Base-by-base conservation (phyloP, 2,113 vertebrate species). In the Brachionichthys hirsutus region DNA sequence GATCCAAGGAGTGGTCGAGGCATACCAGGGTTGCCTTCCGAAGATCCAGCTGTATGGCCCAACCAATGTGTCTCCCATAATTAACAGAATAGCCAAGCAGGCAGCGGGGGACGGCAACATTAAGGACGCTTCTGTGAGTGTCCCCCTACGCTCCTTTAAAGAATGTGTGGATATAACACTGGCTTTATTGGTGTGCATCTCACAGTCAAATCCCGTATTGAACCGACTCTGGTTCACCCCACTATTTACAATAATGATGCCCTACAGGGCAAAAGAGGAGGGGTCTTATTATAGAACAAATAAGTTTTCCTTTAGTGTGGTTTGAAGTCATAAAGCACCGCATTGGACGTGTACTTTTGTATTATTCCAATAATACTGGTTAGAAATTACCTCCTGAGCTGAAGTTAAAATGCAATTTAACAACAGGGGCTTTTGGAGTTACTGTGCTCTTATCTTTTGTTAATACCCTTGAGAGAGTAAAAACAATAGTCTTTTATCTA, bases 11-110 rank as follows among this genome's bases (percentile, higher is more conserved):
- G 94, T 98, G 17, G 97, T 98, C 57, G 95, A 99, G 72, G 95
- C 96, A 17, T 98, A 98, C 82, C 95, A 94, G 89, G 97, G 87
- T 89, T 97, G 97, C 84, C 92, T 98, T 77, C 97, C 96, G 70
- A 94, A 94, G 87, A 95, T 99, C 85, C 96, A 98, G 77, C 89
- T 99, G 56, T 98, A 96, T 0, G 95, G 97, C 35, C 97, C 97
- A 43, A 98, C 95, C 85, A 98, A 97, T 0, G 94, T 98, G 84
- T 93, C 95, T 0, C 96, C 97, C 64, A 93, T 99, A 87, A 97
- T 98, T 91, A 92, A 87, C 89, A 94, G 94, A 88, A 91, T 98
- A 87, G 94, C 93, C 54, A 92, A 91, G 0, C 85, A 92, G 72
- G 93, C 94, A 0, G 94, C 94, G 0, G 89, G 94, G 0, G 95